Evolutionary conservation across 2,888 invertebrate species (phyloP).

Genomic region (Xylota segnis): DNA sequence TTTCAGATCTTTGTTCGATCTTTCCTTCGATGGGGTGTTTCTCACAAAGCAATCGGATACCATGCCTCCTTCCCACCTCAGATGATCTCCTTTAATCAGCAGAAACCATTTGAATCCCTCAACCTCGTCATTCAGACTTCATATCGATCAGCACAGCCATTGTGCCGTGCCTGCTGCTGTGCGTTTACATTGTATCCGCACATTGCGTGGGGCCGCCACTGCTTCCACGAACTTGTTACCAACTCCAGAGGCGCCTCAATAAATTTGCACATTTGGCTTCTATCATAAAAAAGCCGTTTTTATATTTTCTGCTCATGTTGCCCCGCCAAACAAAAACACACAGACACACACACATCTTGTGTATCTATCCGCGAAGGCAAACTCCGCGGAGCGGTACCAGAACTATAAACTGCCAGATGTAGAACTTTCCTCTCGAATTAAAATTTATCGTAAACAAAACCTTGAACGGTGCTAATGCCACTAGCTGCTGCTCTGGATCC

Average conservation of each 20-base stretch:
- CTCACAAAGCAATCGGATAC: too few relatives aligned
- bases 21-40: too few relatives aligned
- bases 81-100: neutral
- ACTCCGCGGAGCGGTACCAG: too few relatives aligned
- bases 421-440: constrained; percentile 38
- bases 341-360: neutral
- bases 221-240: neutral
- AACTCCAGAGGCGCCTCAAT: constrained; percentile 58
- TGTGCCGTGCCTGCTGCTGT: too few relatives aligned
- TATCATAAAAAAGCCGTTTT: constrained; percentile 60
- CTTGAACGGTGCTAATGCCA: constrained; percentile 58
- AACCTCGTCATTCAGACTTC: neutral
- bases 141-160: neutral
- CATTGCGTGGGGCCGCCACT: neutral
- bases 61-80: too few relatives aligned
- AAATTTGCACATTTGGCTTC: constrained; percentile 70
- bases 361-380: too few relatives aligned
- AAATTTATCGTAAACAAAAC: constrained; percentile 71
- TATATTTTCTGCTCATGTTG: constrained; percentile 31
- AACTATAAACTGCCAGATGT: constrained; percentile 46
- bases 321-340: neutral
- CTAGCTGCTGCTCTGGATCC: neutral
- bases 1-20: too few relatives aligned
- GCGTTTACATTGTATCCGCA: constrained; percentile 1
- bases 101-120: neutral